Evolutionary conservation across 2,797 vertebrate species (phyloP), one percentile per base, ranked within the genome.

Genomic region (Schizopygopsis malacanthus): DNA sequence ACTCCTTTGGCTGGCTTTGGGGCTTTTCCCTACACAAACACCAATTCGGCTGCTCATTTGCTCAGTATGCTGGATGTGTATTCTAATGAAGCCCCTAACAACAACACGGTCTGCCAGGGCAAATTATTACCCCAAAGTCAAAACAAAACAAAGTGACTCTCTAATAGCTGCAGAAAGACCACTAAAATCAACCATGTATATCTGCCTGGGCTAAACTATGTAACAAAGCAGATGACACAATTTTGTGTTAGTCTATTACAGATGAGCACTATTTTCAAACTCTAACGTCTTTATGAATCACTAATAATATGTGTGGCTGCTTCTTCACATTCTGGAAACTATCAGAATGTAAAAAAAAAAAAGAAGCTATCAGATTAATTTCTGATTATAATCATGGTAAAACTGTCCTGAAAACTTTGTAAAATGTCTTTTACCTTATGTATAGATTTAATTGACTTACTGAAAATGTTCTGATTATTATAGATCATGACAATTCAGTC

Each of bases 41-140:
- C 85, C 92, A 90, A 89, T 92, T 91, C 91, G 91, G 91, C 91
- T 52, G 94, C 94, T 95, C 94, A 94, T 95, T 96, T 96, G 95
- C 93, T 95, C n/a, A 39, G 37, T 95, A 91, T 94, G 94, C 94
- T 95, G 93, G 93, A 94, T 94, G 91, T 94, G 91, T 94, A 94
- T 94, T 94, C 93, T 95, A 95, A 96, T 95, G 94, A 96, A 94
- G 89, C 91, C 89, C 50, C 93, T 95, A 95, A 96, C 94, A 96
- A 95, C 94, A 95, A 95, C 93, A 93, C 89, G 92, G 94, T 92
- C 94, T 95, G 94, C 93, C 94, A 95, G 94, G 90, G 91, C 94
- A 95, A 96, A 96, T 94, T 95, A 96, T 95, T 95, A 95, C 95
- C 94, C 93, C 93, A 93, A 95, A 95, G 91, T 94, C 94, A 94